Evolutionary conservation across 2,797 vertebrate genomes (phyloP).

Genomic region (Antrozous pallidus): DNA sequence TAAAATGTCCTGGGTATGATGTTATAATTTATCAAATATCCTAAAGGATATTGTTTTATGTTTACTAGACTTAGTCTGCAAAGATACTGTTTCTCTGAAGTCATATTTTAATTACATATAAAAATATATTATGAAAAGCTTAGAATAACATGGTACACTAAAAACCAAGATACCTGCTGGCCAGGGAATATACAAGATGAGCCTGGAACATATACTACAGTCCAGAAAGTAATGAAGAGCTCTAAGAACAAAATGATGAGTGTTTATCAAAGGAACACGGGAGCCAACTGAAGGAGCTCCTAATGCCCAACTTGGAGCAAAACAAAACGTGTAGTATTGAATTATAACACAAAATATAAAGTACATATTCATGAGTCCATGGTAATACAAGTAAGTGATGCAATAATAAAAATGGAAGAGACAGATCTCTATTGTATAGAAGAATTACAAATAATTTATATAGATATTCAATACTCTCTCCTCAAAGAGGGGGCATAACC

Average conservation of each 20-base stretch:
- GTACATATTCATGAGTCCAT: neutral
- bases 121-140: constrained; percentile 5
- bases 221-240: neutral
- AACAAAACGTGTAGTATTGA: neutral
- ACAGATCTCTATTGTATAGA: neutral
- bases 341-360: neutral
- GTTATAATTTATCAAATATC: neutral
- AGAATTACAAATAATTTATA: neutral
- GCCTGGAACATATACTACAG: neutral
- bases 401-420: neutral
- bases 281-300: neutral
- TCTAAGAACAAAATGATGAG: neutral
- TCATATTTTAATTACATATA: neutral
- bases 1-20: neutral
- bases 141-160: neutral
- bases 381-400: neutral
- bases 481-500: neutral
- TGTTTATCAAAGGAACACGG: neutral
- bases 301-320: neutral
- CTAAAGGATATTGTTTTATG: neutral
- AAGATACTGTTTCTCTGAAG: neutral
- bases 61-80: neutral
- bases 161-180: neutral
- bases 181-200: neutral
- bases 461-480: neutral